Conservation (phyloP, 2,113 vertebrate species). For the Petrocephalus zakoni region DNA sequence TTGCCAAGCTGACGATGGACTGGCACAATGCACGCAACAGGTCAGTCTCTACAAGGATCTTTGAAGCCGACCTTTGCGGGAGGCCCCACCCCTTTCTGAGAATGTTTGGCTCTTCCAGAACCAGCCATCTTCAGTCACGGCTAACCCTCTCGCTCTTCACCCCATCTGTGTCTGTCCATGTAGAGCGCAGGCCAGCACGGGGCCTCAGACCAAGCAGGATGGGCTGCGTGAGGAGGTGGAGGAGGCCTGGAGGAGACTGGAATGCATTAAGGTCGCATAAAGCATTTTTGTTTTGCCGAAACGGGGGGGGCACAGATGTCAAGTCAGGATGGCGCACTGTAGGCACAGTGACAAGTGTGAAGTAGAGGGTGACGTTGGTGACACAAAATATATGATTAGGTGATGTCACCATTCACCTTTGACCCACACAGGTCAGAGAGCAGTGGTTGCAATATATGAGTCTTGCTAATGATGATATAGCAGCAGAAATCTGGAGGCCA, state of each 20-base stretch:
- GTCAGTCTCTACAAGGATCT: constrained; percentile 43
- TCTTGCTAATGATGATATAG: neutral
- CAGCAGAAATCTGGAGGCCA: neutral
- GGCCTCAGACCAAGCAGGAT: constrained; percentile 75
- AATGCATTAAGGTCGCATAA: constrained; percentile 76
- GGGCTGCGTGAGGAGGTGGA: constrained; percentile 86
- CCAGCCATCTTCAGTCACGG: neutral
- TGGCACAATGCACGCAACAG: constrained; percentile 77
- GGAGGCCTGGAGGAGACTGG: constrained; percentile 82
- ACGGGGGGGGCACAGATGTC: neutral
- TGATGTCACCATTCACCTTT: neutral
- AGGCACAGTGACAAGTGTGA: neutral
- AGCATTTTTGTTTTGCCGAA: neutral
- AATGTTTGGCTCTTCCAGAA: neutral
- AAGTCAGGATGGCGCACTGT: neutral
- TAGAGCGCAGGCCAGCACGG: constrained; percentile 60
- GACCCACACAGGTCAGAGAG: neutral
- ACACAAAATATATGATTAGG: neutral
- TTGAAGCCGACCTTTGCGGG: neutral
- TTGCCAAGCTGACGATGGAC: constrained; percentile 82
- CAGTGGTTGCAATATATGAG: neutral
- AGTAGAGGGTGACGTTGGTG: neutral
- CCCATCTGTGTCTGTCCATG: neutral
- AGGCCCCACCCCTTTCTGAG: neutral
- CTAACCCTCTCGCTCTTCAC: neutral